Base-by-base conservation (phyloP, 1,140 invertebrate genomes). In the Hestina assimilis region DNA sequence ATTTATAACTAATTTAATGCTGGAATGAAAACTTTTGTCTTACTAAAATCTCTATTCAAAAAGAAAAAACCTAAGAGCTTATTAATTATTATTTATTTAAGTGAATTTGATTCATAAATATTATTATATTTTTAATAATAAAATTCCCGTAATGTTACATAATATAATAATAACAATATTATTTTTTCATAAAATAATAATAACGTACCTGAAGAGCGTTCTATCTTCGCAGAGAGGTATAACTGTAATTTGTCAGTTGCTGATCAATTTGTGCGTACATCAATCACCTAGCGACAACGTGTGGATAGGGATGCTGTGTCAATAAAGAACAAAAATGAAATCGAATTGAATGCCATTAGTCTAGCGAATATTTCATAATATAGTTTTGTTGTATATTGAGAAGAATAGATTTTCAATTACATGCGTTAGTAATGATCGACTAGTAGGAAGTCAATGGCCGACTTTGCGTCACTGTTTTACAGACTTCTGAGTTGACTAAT, bases 191-290 rank as follows among this genome's bases (percentile, higher is more conserved):
- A 81, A 83, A 79, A 67, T 71, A 55, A 54, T 54, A 62, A 76
- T 74, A 55, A 68, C 57, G 62, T 73, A 78, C 78, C 74, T 79
- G 68, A 67, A 69, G 64, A 74, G 61, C 64, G 62, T 55, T 76
- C 78, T 80, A 79, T 83, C 80, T 79, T 76, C 76, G 75, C 80
- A 83, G 71, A 78, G 78, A 81, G 54, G 59, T 79, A 83, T 78
- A 24, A 46, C 26, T n/a, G 20, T 29, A 9, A 31, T 46, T 46
- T 46, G 28, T 46, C 29, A 31, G 43, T 15, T 46, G 43, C 29
- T 46, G 43, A 46, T 46, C 28, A 46, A 46, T 46, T 24, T 46
- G 43, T 46, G 43, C 28, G 43, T 46, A 15, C 15, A 46, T 31
- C 28, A 46, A 45, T 46, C 43, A 46, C 26, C 17, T n/a, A 33